Evolutionary conservation across 2,888 invertebrate genomes (phyloP), one percentile per base, ranked within the genome.

Genomic region (Hypselothyrea guttata): DNA sequence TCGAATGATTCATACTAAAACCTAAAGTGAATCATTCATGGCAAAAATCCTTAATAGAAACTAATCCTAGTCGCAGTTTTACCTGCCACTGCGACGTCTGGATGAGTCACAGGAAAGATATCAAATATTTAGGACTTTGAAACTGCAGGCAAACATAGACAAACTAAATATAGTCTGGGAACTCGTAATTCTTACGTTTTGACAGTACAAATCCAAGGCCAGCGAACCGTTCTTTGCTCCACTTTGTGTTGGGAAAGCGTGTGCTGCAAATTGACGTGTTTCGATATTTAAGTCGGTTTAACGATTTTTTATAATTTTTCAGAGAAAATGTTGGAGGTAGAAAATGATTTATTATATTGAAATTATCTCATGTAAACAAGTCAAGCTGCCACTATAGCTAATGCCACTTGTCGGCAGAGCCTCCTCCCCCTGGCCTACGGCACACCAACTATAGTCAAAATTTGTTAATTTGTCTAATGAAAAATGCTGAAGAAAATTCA

Each of bases 291-390:
- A 28, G 28, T 22, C 27, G 18, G 11, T 22, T n/a, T 9, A 18
- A n/a, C 16, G 11, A 18, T 40, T 40, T 15, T 38, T 18, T 38
- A n/a, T 16, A 16, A n/a, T 27, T 35, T 47, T 51, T 66, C 44
- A 35, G 40, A 55, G 55, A 71, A 67, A 69, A 55, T 66, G 51
- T 41, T 16, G 12, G 42, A 53, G 48, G 59, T 41, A 33, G 34
- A 55, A 69, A 74, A 86, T 84, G 83, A 86, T 86, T 86, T 86
- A 87, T 86, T 85, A 86, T 77, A 72, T 75, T 67, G 81, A 73
- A 79, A 84, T 86, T 87, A 88, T 87, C 89, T 87, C 78, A 59
- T 85, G 88, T 88, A 88, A 88, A 88, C 88, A 88, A 87, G 88
- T 87, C 78, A 83, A 85, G 76, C 86, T 86, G 83, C 74, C 79